A percentile compares a stretch with the other conserved stretches of the same genome.
Evolutionary conservation across 1,140 invertebrate species (phyloP).

Genomic region (Drosophila pruinosa): DNA sequence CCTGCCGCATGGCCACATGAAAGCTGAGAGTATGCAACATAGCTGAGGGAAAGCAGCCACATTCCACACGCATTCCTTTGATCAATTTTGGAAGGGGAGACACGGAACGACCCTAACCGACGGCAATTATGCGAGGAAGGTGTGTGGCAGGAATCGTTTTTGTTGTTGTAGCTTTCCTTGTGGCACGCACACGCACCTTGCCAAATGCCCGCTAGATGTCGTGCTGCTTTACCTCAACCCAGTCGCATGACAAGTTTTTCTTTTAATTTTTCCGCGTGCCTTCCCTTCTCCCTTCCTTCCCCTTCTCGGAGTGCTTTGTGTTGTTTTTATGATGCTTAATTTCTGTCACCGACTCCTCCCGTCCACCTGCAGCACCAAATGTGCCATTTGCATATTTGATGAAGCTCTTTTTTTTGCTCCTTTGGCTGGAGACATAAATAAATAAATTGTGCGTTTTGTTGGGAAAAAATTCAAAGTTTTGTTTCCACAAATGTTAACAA

Average conservation of each 20-base stretch:
- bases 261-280: slow-evolving; percentile 30
- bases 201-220: slow-evolving; percentile 29
- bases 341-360: slow-evolving; percentile 50
- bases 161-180: not conserved
- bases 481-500: slow-evolving; percentile 38
- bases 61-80: slow-evolving; percentile 58
- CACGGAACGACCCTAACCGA: not conserved
- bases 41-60: slow-evolving; percentile 10
- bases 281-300: not conserved
- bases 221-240: not conserved
- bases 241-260: slow-evolving; percentile 36
- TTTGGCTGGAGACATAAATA: slow-evolving; percentile 44
- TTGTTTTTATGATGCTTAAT: slow-evolving; percentile 65
- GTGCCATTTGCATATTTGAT: slow-evolving; percentile 67
- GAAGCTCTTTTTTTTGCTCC: slow-evolving; percentile 20
- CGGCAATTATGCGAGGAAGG: slow-evolving; percentile 28
- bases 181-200: slow-evolving; percentile 10
- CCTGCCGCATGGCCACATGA: slow-evolving; percentile 21
- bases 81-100: slow-evolving; percentile 34
- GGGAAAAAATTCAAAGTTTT: slow-evolving; percentile 51
- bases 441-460: slow-evolving; percentile 59
- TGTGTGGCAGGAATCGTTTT: slow-evolving; percentile 7
- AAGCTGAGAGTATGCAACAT: slow-evolving; percentile 36
- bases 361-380: not conserved
- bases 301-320: too few relatives aligned